Percentiles rank a stretch among this genome's conserved stretches.
Conservation (phyloP, 2,797 vertebrate genomes). For the Artibeus jamaicensis region DNA sequence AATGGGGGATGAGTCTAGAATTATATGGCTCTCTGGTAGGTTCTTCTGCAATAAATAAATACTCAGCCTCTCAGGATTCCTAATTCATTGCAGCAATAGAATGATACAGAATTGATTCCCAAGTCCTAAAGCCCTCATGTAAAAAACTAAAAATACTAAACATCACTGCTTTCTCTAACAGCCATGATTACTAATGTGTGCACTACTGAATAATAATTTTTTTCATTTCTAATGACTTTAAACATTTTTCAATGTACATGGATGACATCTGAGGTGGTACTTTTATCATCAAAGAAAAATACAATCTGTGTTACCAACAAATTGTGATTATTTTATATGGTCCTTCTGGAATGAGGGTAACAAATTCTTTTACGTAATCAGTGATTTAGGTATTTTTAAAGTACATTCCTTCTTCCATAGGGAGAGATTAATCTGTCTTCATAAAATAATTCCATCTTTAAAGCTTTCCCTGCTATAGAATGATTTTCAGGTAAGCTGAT, state of each 20-base stretch:
- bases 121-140: background rate
- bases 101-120: background rate
- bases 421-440: background rate
- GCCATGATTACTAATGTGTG: background rate
- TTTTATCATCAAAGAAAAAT: background rate
- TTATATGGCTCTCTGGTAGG: background rate
- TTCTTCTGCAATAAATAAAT: background rate
- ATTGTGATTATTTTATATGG: background rate
- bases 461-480: background rate
- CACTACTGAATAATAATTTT: background rate
- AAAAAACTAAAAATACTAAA: background rate
- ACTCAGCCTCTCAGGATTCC: background rate
- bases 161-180: background rate
- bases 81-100: background rate
- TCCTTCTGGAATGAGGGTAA: background rate
- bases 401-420: background rate
- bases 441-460: background rate
- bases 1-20: background rate
- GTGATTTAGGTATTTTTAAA: background rate
- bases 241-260: background rate
- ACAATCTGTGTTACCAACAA: background rate
- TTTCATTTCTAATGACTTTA: background rate
- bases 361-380: background rate
- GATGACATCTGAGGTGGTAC: background rate
- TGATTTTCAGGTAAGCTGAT: background rate